Base-by-base conservation (phyloP, 1,140 invertebrate species). In the Eriosoma lanigerum region DNA sequence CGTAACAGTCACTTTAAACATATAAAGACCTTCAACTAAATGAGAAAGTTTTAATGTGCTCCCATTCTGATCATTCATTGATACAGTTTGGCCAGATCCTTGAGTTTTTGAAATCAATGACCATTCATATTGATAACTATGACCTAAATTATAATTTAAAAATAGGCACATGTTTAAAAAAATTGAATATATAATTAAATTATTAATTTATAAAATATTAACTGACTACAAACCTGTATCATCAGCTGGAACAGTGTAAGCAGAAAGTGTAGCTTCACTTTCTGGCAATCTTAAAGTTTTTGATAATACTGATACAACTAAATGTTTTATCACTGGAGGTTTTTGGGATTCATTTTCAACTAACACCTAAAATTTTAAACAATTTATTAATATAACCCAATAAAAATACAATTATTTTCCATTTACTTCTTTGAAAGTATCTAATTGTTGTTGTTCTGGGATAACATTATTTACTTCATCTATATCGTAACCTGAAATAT, bases 1-100 rank as follows among this genome's bases (percentile, higher is more conserved):
- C 10, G 90, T 93, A 0, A 95, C 95, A 60, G 89, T 91, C 48
- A 97, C 93, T 87, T 94, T 94, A 85, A 98, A 96, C 56, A 90
- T 91, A 84, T 97, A 98, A 56, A 94, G 86, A 1, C 96, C 96
- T 85, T 94, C 93, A 0, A 91, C 92, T 2, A 95, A 87, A 84
- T 94, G 91, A 48, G 89, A 92, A 12, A 95, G 86, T 82, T 92
- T 92, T 12, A 94, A 89, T 60, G 91, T 92, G 48, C 89, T 90
- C 50, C 92, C 92, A 86, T 95, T 96, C 86, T 95, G 93, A 84
- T 93, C 92, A 75, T 92, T 93, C 89, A 97, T 82, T 44, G 81
- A 82, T 56, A 78, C 72, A 56, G 81, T 83, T 48, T 81, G 84
- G 26, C 93, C 92, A 26, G 75, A 78, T n/a, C 75, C 75, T n/a